Base-by-base conservation (phyloP, 2,888 invertebrate genomes). In the Seira sanloemensis region DNA sequence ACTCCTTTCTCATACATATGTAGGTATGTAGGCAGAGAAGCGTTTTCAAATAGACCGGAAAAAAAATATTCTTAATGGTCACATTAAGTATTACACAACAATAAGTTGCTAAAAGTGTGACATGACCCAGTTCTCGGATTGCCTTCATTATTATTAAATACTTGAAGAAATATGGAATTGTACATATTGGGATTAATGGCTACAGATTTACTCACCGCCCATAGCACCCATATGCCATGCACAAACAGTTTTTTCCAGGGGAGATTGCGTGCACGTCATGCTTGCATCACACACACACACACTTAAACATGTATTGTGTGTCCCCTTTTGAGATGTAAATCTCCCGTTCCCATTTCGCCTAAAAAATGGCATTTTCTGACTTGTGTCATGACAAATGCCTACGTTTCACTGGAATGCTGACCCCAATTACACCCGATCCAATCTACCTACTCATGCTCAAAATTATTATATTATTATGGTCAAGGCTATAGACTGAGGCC, bases 61-160 rank as follows among this genome's bases (percentile, higher is more conserved):
- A n/a, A n/a, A n/a, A n/a, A n/a, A n/a, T n/a, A n/a, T n/a, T n/a
- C n/a, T n/a, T n/a, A n/a, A n/a, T n/a, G n/a, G n/a, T n/a, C n/a
- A n/a, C n/a, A n/a, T n/a, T n/a, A n/a, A n/a, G n/a, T n/a, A n/a
- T n/a, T n/a, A n/a, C n/a, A n/a, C n/a, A n/a, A n/a, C n/a, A n/a
- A n/a, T n/a, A n/a, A n/a, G n/a, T n/a, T n/a, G n/a, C n/a, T n/a
- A 27, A 66, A 83, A 84, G 75, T 84, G 84, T 84, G 65, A 84
- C 79, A 79, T 76, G 84, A 79, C 84, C 84, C 76, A 62, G n/a
- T n/a, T n/a, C n/a, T n/a, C n/a, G n/a, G n/a, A n/a, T n/a, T n/a
- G n/a, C n/a, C n/a, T n/a, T n/a, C n/a, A n/a, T n/a, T n/a, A n/a
- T n/a, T n/a, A n/a, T n/a, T n/a, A n/a, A 37, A 37, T 12, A 37